A percentile compares a stretch with the other conserved stretches of the same genome.
Evolutionary conservation across 2,888 invertebrate genomes (phyloP).

Genomic region (Brachycybe producta): DNA sequence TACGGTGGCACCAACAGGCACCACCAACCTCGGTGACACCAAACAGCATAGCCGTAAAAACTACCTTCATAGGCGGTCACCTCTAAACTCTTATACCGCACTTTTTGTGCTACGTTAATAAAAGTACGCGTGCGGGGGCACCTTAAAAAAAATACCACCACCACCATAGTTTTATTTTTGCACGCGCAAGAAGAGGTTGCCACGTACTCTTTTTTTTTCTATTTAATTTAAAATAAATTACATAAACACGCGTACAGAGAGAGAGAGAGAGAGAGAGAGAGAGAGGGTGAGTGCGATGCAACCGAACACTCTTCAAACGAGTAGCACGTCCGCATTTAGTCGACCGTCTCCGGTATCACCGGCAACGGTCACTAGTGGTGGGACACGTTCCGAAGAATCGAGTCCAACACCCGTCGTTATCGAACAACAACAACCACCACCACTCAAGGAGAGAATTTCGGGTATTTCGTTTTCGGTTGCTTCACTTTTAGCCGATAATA

Average conservation of each 20-base stretch:
- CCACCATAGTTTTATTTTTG: too few species aligned
- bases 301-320: slow-evolving; percentile 19
- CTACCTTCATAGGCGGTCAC: too few species aligned
- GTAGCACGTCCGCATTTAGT: slow-evolving; percentile 21
- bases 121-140: background rate
- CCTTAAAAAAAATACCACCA: too few species aligned
- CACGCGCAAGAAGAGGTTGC: too few species aligned
- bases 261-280: background rate
- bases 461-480: slow-evolving; percentile 19
- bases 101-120: background rate
- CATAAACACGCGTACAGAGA: background rate
- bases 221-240: too few species aligned
- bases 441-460: background rate
- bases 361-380: slow-evolving; percentile 9
- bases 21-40: too few species aligned
- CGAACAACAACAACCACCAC: slow-evolving; percentile 2
- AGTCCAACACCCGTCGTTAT: slow-evolving; percentile 12
- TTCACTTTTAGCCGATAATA: slow-evolving; percentile 16
- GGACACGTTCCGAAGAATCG: background rate
- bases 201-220: too few species aligned
- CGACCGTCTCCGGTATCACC: slow-evolving; percentile 17
- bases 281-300: slow-evolving; percentile 14
- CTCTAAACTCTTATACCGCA: too few species aligned
- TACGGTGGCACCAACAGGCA: background rate
- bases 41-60: too few species aligned